Evolutionary conservation across 2,888 invertebrate genomes (phyloP).

Genomic region (Tridacna gigas): DNA sequence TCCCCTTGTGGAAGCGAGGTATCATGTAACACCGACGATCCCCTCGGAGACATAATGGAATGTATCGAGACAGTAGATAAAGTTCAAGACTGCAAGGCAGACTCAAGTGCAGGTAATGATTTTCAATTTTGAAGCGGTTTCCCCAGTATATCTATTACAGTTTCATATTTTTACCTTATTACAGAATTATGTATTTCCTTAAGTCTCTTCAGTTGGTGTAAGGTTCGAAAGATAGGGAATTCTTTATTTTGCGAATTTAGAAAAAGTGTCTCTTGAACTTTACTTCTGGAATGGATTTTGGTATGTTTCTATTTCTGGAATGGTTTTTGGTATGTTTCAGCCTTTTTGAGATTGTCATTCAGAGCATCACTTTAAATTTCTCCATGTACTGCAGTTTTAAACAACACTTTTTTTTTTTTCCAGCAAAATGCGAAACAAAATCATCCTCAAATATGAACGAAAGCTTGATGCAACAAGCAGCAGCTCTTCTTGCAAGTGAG

Average conservation of each 20-base stretch:
- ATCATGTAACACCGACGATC: constrained; percentile 44
- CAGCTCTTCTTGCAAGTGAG: constrained; percentile 62
- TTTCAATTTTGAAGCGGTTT: not conserved
- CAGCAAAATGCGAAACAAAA: constrained; percentile 15
- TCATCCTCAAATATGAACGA: constrained; percentile 32
- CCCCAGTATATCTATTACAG: not conserved
- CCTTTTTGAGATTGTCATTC: too few relatives aligned
- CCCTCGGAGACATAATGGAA: constrained; percentile 68
- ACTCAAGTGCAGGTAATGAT: not conserved
- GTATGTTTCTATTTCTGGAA: too few relatives aligned
- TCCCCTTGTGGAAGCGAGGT: constrained; percentile 55
- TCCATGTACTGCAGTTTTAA: too few relatives aligned
- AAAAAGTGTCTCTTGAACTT: too few relatives aligned
- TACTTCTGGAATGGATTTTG: too few relatives aligned
- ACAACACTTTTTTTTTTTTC: not conserved
- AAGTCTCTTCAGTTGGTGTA: not conserved
- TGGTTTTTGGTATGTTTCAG: too few relatives aligned
- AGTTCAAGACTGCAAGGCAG: not conserved
- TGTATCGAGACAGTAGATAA: constrained; percentile 60
- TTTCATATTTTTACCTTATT: not conserved
- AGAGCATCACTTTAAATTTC: too few relatives aligned
- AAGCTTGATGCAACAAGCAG: constrained; percentile 57
- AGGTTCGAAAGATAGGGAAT: not conserved
- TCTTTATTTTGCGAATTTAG: too few relatives aligned
- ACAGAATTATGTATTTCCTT: not conserved